Evolutionary conservation across 2,888 invertebrate genomes (phyloP).

Genomic region (Chelonus formosanus): DNA sequence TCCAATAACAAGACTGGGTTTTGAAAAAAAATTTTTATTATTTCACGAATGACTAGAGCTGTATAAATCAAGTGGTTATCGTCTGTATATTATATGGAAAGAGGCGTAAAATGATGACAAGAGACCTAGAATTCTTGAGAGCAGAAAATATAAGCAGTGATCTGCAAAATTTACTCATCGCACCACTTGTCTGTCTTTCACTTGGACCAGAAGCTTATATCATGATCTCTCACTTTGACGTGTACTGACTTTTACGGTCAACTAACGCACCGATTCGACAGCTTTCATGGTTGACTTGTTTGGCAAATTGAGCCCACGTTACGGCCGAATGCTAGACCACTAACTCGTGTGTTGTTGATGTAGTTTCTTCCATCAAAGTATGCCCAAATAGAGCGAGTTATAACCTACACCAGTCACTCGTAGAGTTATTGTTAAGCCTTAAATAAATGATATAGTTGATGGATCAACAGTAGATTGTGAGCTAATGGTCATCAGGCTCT

Average conservation of each 20-base stretch:
- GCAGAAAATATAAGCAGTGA: slow-evolving; percentile 12
- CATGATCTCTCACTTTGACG: slow-evolving; percentile 26
- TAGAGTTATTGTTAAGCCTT: slow-evolving; percentile 5
- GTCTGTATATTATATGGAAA: neutral
- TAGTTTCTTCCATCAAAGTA: neutral
- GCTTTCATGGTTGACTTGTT: slow-evolving; percentile 30
- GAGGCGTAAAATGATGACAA: slow-evolving; percentile 24
- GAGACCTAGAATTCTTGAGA: slow-evolving; percentile 22
- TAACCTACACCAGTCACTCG: slow-evolving; percentile 9
- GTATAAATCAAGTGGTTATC: slow-evolving; percentile 1
- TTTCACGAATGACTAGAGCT: neutral
- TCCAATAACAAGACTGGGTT: neutral
- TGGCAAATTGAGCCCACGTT: slow-evolving; percentile 28
- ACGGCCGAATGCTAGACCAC: slow-evolving; percentile 26
- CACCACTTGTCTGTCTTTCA: too few relatives aligned
- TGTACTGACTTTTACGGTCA: slow-evolving; percentile 1
- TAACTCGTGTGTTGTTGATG: neutral
- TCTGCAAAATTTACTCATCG: neutral
- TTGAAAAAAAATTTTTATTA: too few relatives aligned
- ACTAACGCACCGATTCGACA: slow-evolving; percentile 12
- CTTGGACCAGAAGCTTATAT: neutral
- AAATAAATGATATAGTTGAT: slow-evolving; percentile 27
- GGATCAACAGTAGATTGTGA: slow-evolving; percentile 9
- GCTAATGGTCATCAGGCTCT: neutral
- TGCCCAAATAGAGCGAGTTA: slow-evolving; percentile 14